Percentiles rank a stretch among this genome's conserved stretches.
Evolutionary conservation across 2,113 vertebrate genomes (phyloP).

Genomic region (Rhombomys opimus): DNA sequence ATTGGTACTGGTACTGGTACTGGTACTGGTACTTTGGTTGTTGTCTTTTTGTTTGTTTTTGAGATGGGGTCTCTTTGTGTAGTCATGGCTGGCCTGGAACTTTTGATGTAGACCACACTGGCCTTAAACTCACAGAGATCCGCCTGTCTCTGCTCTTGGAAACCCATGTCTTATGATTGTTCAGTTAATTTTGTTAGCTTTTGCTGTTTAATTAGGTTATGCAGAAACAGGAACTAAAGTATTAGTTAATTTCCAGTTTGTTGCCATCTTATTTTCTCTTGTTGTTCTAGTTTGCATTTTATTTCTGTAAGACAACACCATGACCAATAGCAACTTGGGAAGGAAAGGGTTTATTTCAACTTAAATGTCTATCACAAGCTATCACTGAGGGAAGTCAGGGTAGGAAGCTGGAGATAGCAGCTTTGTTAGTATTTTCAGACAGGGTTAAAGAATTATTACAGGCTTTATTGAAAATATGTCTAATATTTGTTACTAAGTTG

Average conservation of each 20-base stretch:
- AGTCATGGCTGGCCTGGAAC: background rate
- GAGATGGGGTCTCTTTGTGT: background rate
- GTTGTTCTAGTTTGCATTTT: background rate
- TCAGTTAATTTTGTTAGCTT: background rate
- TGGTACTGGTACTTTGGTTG: background rate
- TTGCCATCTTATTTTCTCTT: background rate
- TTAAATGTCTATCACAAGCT: background rate
- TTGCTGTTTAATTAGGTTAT: background rate
- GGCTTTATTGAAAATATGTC: background rate
- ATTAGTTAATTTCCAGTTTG: background rate
- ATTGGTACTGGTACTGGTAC: too few species aligned
- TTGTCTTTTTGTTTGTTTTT: background rate
- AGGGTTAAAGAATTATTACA: background rate
- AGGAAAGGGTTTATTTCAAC: background rate
- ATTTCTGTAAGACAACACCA: background rate
- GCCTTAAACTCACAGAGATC: background rate
- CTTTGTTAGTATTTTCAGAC: constrained; percentile 18
- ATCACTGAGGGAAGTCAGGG: background rate
- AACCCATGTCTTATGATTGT: background rate
- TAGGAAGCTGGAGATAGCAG: background rate
- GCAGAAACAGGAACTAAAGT: background rate
- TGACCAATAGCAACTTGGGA: background rate
- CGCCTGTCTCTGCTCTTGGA: background rate
- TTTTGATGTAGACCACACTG: background rate
- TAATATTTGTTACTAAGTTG: background rate